Evolutionary conservation across 2,888 invertebrate genomes (phyloP).

Genomic region (Rhodophaea formosa): DNA sequence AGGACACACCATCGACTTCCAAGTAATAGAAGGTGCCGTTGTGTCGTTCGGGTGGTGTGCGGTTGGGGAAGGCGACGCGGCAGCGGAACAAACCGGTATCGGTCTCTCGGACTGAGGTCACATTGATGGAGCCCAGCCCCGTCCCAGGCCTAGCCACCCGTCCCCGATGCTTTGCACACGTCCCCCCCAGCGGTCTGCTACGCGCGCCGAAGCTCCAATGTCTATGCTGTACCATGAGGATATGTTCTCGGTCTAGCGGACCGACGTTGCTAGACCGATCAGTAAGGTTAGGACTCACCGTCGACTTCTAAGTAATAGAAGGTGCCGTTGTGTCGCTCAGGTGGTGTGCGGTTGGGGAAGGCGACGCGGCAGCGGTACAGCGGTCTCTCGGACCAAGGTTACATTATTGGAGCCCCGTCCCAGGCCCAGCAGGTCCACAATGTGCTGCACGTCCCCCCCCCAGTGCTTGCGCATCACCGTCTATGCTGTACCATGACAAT

Average conservation of each 20-base stretch:
- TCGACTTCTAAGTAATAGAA: too few relatives aligned
- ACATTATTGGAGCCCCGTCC: conserved; percentile 90
- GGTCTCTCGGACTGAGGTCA: conserved; percentile 92
- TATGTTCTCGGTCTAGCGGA: conserved; percentile 89
- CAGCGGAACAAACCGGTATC: conserved; percentile 96
- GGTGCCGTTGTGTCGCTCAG: too few relatives aligned
- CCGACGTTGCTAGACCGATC: conserved; percentile 57
- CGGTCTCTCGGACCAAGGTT: conserved; percentile 84
- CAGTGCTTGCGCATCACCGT: conserved; percentile 83
- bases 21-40: conserved; percentile 74
- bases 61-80: conserved; percentile 72
- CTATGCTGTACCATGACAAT: conserved; percentile 90
- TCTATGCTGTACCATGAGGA: conserved; percentile 91
- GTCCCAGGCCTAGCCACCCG: conserved; percentile 67
- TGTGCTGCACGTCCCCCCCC: conserved; percentile 86
- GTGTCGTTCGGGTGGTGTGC: too few relatives aligned
- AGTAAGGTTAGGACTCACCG: not conserved
- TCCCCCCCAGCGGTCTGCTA: conserved; percentile 88
- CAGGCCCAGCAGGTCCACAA: conserved; percentile 69
- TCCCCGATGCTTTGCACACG: conserved; percentile 84
- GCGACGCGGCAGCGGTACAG: too few relatives aligned
- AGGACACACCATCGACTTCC: too few relatives aligned
- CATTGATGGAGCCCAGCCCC: conserved; percentile 92
- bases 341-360: too few relatives aligned
- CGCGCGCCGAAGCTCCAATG: conserved; percentile 82